phyloP scores from a whole-genome alignment of 2,113 vertebrate species.

The Neoarius graeffei region DNA sequence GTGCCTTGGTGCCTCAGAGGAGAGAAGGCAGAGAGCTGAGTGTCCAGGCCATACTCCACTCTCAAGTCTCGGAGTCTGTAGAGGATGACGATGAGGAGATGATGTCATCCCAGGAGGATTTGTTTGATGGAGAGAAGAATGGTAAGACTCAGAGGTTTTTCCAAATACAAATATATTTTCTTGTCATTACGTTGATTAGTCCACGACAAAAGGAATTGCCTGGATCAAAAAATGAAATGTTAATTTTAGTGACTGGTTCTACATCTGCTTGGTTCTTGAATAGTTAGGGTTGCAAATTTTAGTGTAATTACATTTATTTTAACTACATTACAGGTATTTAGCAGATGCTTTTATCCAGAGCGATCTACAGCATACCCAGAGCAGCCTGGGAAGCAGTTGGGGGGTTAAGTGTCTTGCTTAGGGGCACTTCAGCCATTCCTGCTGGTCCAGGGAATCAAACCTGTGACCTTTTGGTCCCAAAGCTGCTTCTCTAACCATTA shows the following conservation, averaged over 20 bases:
- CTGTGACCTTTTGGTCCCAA: too few relatives aligned
- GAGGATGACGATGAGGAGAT: slow-evolving; percentile 68
- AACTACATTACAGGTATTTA: not conserved
- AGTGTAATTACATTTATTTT: not conserved
- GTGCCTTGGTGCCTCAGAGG: slow-evolving; percentile 63
- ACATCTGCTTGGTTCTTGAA: not conserved
- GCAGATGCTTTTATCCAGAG: too few relatives aligned
- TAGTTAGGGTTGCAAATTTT: not conserved
- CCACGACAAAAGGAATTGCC: not conserved
- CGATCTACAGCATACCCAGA: too few relatives aligned
- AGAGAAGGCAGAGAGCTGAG: slow-evolving; percentile 54
- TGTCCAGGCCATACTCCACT: slow-evolving; percentile 66
- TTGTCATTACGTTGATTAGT: not conserved
- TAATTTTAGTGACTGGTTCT: not conserved
- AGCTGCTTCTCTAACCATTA: too few relatives aligned
- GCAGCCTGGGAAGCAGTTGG: too few relatives aligned
- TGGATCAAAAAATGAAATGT: not conserved
- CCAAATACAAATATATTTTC: not conserved
- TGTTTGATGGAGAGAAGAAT: slow-evolving; percentile 76
- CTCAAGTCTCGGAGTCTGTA: slow-evolving; percentile 63
- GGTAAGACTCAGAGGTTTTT: slow-evolving; percentile 3
- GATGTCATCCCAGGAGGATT: slow-evolving; percentile 85
- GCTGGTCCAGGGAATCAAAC: too few relatives aligned
- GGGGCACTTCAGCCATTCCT: too few relatives aligned
- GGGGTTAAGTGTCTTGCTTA: too few relatives aligned